phyloP scores from a whole-genome alignment of 1,140 invertebrate genomes.

The Drosophila nigromelanica region DNA sequence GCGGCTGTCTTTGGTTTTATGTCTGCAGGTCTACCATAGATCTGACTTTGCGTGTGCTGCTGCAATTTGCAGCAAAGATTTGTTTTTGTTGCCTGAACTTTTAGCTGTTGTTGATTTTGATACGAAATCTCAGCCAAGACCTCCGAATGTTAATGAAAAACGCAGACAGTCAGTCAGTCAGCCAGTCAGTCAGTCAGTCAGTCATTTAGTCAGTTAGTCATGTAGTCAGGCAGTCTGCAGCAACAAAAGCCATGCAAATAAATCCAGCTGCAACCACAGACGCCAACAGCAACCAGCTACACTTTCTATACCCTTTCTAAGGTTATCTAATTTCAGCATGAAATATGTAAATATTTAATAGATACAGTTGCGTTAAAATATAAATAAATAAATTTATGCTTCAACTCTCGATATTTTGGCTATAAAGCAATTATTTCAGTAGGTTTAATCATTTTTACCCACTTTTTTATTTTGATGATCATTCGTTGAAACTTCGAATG shows the following conservation, averaged over 20 bases:
- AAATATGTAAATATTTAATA: no score
- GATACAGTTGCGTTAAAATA: no score
- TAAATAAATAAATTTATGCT: no score
- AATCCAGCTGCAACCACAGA: conserved; percentile 27
- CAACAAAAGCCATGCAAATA: conserved; percentile 44
- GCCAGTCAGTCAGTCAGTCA: conserved; percentile 22
- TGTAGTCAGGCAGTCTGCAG: conserved; percentile 1
- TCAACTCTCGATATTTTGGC: no score
- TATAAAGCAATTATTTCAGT: no score
- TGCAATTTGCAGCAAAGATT: conserved; percentile 51
- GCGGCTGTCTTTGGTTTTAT: conserved; percentile 16
- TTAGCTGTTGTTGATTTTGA: conserved; percentile 51
- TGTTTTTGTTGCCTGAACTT: conserved; percentile 48
- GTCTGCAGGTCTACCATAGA: conserved; percentile 6
- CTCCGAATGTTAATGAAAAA: conserved; percentile 51
- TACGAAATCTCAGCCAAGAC: conserved; percentile 29
- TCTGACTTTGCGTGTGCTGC: conserved; percentile 45
- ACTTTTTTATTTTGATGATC: no score
- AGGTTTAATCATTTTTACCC: no score
- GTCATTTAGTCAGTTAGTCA: neutral
- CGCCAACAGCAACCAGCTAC: conserved; percentile 9
- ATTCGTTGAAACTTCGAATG: no score
- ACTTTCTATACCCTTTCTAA: neutral
- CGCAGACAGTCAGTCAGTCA: conserved; percentile 28
- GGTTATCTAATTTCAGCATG: no score